Percentiles rank a stretch among this genome's conserved stretches.
Conservation (phyloP, 2,888 invertebrate genomes). For the Pristionchus entomophagus region DNA sequence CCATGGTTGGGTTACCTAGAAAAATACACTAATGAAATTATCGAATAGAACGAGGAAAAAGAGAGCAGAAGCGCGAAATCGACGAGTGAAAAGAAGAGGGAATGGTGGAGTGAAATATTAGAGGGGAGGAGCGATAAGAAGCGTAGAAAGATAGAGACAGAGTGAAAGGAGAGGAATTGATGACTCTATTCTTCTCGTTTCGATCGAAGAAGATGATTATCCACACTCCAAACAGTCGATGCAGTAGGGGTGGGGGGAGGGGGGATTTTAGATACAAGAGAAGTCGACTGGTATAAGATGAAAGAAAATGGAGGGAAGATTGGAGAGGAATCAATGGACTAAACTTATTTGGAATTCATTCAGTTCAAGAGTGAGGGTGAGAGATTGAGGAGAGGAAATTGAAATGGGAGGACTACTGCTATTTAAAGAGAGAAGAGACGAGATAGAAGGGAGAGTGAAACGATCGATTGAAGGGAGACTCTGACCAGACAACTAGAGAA, state of each 20-base stretch:
- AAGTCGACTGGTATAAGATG: background rate
- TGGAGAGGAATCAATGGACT: background rate
- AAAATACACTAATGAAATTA: slow-evolving; percentile 21
- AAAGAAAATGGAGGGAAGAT: background rate
- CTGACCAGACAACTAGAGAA: slow-evolving; percentile 8
- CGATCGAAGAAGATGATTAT: slow-evolving; percentile 35
- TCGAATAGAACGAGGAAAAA: background rate
- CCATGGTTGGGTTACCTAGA: slow-evolving; percentile 60
- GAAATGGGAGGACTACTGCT: slow-evolving; percentile 34
- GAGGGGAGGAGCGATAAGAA: slow-evolving; percentile 38
- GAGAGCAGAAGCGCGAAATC: background rate
- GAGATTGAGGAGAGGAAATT: background rate
- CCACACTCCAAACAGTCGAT: slow-evolving; percentile 33
- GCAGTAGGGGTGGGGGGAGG: too few relatives aligned
- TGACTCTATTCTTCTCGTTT: background rate
- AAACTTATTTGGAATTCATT: background rate
- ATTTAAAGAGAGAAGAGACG: slow-evolving; percentile 28
- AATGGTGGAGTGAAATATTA: slow-evolving; percentile 21
- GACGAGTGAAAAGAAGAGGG: background rate
- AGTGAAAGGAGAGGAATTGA: background rate
- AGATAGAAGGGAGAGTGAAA: slow-evolving; percentile 15
- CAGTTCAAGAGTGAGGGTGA: background rate
- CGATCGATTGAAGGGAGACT: slow-evolving; percentile 22
- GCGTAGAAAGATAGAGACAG: background rate
- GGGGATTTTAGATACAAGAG: background rate